phyloP scores from a whole-genome alignment of 2,113 vertebrate genomes.

The Bubo blakistoni region DNA sequence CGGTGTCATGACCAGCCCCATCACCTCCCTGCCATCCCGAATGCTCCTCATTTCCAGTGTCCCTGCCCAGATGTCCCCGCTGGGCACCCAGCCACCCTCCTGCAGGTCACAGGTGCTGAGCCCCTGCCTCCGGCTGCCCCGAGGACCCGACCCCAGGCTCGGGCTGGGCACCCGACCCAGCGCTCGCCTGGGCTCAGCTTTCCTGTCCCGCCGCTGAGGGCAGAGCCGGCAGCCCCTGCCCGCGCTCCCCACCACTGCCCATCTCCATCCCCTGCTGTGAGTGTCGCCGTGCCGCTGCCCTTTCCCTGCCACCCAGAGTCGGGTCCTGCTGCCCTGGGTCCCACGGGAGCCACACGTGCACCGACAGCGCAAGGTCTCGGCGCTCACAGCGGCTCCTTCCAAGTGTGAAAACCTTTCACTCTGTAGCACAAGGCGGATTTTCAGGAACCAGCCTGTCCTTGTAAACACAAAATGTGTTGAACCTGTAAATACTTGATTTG shows the following conservation, averaged over 20 bases:
- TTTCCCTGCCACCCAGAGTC: background rate
- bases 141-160: no score
- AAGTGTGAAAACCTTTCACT: background rate
- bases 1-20: accelerated
- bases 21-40: accelerated
- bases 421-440: background rate
- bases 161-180: background rate
- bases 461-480: background rate
- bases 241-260: background rate
- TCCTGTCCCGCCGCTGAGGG: background rate
- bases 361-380: accelerated
- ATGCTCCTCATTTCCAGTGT: background rate
- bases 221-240: background rate
- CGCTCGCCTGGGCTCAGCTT: background rate
- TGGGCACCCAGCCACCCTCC: background rate
- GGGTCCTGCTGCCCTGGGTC: no score
- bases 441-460: background rate
- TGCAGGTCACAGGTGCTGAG: accelerated
- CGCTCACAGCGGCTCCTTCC: background rate
- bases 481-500: background rate
- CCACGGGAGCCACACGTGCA: no score
- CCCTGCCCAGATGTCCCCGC: background rate
- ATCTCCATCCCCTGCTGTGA: background rate
- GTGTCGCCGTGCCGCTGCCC: background rate
- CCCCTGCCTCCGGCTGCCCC: background rate